phyloP scores from a whole-genome alignment of 2,888 invertebrate genomes.

The Agrilus cyanescens region DNA sequence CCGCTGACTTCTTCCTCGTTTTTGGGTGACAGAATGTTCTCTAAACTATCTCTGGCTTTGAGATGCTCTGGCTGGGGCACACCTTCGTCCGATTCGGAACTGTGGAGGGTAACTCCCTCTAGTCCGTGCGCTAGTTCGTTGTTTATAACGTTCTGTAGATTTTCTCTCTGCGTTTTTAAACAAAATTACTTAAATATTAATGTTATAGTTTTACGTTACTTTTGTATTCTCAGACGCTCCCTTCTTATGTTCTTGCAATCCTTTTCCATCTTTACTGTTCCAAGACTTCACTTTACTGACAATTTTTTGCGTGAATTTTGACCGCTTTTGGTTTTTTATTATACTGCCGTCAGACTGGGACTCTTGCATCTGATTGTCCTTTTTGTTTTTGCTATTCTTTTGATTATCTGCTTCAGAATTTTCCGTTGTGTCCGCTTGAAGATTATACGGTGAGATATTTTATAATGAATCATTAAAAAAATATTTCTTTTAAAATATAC shows the following conservation, averaged over 20 bases:
- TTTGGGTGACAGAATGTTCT: slow-evolving; percentile 20
- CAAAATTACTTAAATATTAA: too few species aligned
- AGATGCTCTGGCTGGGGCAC: slow-evolving; percentile 15
- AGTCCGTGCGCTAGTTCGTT: too few species aligned
- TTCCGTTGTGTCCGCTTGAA: too few species aligned
- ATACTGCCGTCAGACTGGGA: slow-evolving; percentile 15
- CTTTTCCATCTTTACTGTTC: slow-evolving; percentile 12
- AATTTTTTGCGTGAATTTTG: slow-evolving; percentile 15
- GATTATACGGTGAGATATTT: too few species aligned
- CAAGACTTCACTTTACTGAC: slow-evolving; percentile 16
- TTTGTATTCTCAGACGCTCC: slow-evolving; percentile 1
- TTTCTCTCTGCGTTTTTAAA: too few species aligned
- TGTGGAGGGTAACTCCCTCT: too few species aligned
- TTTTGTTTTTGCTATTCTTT: background rate
- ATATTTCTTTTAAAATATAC: too few species aligned
- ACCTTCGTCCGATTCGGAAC: slow-evolving; percentile 15
- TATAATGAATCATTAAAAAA: too few species aligned
- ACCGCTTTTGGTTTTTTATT: slow-evolving; percentile 9
- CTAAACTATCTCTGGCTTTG: slow-evolving; percentile 28
- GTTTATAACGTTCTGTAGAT: too few species aligned
- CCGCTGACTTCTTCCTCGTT: slow-evolving; percentile 18
- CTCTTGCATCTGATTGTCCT: slow-evolving; percentile 8
- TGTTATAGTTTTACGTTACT: background rate
- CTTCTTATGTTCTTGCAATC: slow-evolving; percentile 3
- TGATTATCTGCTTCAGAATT: too few species aligned